Percentiles rank a stretch among this genome's conserved stretches.
Evolutionary conservation across 2,113 vertebrate species (phyloP).

Genomic region (Bothrops jararaca): DNA sequence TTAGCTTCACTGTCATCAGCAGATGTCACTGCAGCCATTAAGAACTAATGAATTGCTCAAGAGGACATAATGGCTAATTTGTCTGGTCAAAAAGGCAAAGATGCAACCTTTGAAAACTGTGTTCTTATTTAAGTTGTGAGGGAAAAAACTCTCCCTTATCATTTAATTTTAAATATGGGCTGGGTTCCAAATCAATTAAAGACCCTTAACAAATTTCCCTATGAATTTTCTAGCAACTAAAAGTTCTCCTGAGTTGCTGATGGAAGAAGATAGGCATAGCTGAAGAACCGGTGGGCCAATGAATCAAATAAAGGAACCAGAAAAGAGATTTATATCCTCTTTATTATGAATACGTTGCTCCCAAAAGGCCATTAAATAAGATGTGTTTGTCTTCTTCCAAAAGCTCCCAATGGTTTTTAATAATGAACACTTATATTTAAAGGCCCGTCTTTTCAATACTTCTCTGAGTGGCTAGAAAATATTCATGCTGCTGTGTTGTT

Average conservation of each 20-base stretch:
- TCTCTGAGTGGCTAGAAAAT: slow-evolving; percentile 38
- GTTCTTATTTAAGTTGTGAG: slow-evolving; percentile 56
- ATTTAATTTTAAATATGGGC: slow-evolving; percentile 66
- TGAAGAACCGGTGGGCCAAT: slow-evolving; percentile 34
- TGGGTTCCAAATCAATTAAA: slow-evolving; percentile 64
- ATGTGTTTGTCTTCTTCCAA: slow-evolving; percentile 52
- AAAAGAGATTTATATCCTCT: slow-evolving; percentile 52
- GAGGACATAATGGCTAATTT: slow-evolving; percentile 68
- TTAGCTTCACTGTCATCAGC: slow-evolving; percentile 70
- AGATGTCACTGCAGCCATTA: slow-evolving; percentile 72
- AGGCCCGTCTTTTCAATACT: slow-evolving; percentile 30
- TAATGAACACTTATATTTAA: slow-evolving; percentile 52
- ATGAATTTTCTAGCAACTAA: slow-evolving; percentile 52
- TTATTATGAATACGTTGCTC: slow-evolving; percentile 54
- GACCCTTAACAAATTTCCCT: slow-evolving; percentile 57
- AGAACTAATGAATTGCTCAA: slow-evolving; percentile 72
- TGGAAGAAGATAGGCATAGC: slow-evolving; percentile 40
- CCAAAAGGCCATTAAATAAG: slow-evolving; percentile 54
- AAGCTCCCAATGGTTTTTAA: slow-evolving; percentile 50
- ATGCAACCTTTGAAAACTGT: slow-evolving; percentile 58
- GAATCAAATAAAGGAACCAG: slow-evolving; percentile 51
- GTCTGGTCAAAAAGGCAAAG: slow-evolving; percentile 66
- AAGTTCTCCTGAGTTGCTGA: slow-evolving; percentile 47
- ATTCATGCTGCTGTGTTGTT: slow-evolving; percentile 25
- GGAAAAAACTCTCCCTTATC: slow-evolving; percentile 54